Evolutionary conservation across 2,888 invertebrate species (phyloP).

Genomic region (Stomorhina lunata): DNA sequence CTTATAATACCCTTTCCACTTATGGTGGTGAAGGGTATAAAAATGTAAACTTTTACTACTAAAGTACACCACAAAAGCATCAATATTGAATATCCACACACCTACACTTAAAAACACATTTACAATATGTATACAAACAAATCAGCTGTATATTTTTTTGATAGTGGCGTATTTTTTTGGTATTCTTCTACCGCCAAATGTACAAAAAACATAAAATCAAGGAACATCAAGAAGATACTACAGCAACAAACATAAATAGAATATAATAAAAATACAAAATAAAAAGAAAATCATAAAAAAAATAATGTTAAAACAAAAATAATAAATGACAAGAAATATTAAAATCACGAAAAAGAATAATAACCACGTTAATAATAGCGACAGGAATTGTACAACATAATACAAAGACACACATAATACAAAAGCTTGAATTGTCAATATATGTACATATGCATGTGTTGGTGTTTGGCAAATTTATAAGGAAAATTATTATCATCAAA

Average conservation of each 20-base stretch:
- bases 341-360: background rate
- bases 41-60: background rate
- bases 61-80: conserved; percentile 21
- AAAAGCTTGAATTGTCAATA: conserved; percentile 21
- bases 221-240: background rate
- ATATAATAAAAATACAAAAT: no score
- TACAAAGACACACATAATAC: background rate
- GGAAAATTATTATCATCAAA: background rate
- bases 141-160: background rate
- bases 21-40: no score
- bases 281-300: background rate
- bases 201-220: conserved; percentile 21
- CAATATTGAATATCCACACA: background rate
- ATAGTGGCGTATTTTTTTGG: background rate
- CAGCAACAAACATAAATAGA: background rate
- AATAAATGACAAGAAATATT: conserved; percentile 20
- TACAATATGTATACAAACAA: background rate
- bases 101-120: background rate
- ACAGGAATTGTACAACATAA: background rate
- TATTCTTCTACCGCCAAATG: conserved; percentile 22
- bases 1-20: no score
- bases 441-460: no score
- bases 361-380: background rate
- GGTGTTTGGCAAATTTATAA: background rate
- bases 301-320: background rate